phyloP scores from a whole-genome alignment of 2,888 invertebrate genomes.

The Auanema sp. region DNA sequence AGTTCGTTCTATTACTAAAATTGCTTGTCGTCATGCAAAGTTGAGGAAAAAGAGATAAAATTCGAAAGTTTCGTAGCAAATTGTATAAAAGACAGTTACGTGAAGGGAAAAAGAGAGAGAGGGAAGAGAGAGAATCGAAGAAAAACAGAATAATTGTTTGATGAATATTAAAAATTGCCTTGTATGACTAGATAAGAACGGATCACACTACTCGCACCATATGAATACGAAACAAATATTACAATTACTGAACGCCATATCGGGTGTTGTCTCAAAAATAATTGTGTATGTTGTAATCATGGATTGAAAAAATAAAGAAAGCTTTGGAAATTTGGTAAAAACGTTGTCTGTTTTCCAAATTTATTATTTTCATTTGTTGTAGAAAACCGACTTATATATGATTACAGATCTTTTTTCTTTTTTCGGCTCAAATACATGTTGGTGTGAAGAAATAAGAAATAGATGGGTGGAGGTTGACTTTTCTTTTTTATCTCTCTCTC shows the following conservation, averaged over 20 bases:
- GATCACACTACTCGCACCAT: constrained; percentile 1
- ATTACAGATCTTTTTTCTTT: background rate
- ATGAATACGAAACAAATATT: background rate
- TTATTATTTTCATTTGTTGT: background rate
- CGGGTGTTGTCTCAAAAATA: too few relatives aligned
- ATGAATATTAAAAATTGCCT: background rate
- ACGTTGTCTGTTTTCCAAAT: background rate
- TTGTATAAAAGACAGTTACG: background rate
- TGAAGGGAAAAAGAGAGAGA: constrained; percentile 4
- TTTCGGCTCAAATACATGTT: background rate
- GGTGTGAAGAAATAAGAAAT: constrained; percentile 3
- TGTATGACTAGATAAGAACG: background rate
- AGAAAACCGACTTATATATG: too few relatives aligned
- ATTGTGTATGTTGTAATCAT: too few relatives aligned
- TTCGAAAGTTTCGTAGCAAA: too few relatives aligned
- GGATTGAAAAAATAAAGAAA: background rate
- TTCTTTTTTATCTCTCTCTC: too few relatives aligned
- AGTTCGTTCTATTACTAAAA: too few relatives aligned
- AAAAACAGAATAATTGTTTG: background rate
- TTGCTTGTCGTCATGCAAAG: too few relatives aligned
- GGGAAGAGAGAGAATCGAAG: background rate
- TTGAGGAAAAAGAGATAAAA: too few relatives aligned
- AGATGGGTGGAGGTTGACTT: background rate
- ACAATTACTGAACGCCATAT: too few relatives aligned
- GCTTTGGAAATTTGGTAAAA: background rate